These are phyloP conservation scores for Cnemophilus loriae DNA, from an alignment of 2,113 vertebrate species.

Conservation along the genomic window DNA sequence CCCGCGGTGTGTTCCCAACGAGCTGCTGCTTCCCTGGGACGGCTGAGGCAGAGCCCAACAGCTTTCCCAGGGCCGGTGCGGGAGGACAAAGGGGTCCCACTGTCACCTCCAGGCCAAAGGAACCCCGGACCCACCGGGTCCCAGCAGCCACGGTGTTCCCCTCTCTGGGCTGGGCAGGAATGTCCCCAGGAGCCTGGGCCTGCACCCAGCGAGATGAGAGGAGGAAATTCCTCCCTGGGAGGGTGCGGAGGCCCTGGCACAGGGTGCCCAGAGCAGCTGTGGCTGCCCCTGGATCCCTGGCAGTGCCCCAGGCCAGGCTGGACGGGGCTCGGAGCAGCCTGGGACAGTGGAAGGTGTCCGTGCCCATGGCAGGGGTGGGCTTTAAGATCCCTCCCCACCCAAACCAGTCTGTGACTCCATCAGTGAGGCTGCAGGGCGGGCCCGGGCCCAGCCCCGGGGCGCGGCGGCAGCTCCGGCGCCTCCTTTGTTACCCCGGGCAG, in stretches of 20 bases:
- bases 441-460: background rate
- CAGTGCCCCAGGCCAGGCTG: background rate
- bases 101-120: background rate
- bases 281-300: background rate
- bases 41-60: background rate
- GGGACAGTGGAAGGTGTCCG: rapidly evolving
- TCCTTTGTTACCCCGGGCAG: background rate
- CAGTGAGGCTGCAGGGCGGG: background rate
- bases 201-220: rapidly evolving
- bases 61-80: background rate
- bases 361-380: background rate
- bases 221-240: rapidly evolving
- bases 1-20: rapidly evolving
- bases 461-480: background rate
- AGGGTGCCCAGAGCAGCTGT: background rate
- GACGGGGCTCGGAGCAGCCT: rapidly evolving
- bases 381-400: background rate
- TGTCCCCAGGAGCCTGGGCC: rapidly evolving
- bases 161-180: background rate
- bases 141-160: background rate
- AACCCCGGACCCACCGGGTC: rapidly evolving
- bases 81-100: background rate
- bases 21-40: background rate
- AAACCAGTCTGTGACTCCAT: rapidly evolving
- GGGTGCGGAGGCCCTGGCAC: background rate